Evolutionary conservation across 1,140 invertebrate species (phyloP).

Genomic region (Halictus rubicundus): DNA sequence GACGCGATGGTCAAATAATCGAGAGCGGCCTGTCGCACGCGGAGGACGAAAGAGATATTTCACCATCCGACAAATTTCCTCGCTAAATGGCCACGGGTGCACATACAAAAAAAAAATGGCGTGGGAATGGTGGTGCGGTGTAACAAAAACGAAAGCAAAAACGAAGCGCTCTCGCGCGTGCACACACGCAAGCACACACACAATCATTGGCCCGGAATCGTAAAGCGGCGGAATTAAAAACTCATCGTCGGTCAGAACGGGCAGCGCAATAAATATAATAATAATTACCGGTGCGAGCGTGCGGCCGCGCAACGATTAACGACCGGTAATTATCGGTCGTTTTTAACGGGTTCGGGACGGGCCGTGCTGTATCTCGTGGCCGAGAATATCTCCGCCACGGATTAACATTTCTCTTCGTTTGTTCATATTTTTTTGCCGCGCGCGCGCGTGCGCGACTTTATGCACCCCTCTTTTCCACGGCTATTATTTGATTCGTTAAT

Average conservation of each 20-base stretch:
- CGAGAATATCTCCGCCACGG: too few relatives aligned
- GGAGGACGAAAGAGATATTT: slow-evolving; percentile 64
- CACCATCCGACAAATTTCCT: slow-evolving; percentile 65
- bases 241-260: slow-evolving; percentile 42
- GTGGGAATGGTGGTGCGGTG: not conserved
- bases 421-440: too few relatives aligned
- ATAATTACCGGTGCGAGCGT: slow-evolving; percentile 37
- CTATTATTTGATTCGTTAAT: too few relatives aligned
- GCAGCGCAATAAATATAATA: slow-evolving; percentile 53
- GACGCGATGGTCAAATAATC: slow-evolving; percentile 60
- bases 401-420: too few relatives aligned
- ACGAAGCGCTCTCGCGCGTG: too few relatives aligned
- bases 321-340: slow-evolving; percentile 23
- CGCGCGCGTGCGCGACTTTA: too few relatives aligned
- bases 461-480: too few relatives aligned
- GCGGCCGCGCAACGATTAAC: slow-evolving; percentile 39
- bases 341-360: slow-evolving; percentile 17
- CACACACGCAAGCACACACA: too few relatives aligned
- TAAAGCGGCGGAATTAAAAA: slow-evolving; percentile 57
- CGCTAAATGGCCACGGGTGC: slow-evolving; percentile 56
- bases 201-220: slow-evolving; percentile 44
- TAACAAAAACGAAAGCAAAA: slow-evolving; percentile 27
- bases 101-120: not conserved
- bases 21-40: slow-evolving; percentile 60
- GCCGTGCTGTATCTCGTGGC: too few relatives aligned